phyloP scores from a whole-genome alignment of 2,797 vertebrate genomes.

The Aviceda leuphotes region DNA sequence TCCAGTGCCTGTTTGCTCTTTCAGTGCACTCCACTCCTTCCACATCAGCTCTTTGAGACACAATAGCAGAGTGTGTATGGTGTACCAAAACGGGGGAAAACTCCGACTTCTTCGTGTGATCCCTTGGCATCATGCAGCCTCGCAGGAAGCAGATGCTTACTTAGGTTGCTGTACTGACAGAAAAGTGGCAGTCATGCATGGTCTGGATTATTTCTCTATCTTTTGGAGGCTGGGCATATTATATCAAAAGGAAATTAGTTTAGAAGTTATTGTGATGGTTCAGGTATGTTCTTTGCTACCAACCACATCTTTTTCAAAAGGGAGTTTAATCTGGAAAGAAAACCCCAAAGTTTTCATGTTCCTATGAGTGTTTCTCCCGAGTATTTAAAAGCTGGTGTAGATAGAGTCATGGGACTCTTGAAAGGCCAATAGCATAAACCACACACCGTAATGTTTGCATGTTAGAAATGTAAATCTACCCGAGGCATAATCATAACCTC shows the following conservation, averaged over 20 bases:
- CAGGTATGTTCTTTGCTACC: background rate
- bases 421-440: background rate
- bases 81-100: background rate
- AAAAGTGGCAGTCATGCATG: rapidly evolving
- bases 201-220: background rate
- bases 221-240: background rate
- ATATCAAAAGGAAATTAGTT: background rate
- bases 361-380: background rate
- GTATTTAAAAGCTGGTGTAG: background rate
- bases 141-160: background rate
- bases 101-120: background rate
- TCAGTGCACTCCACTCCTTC: background rate
- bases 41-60: background rate
- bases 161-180: background rate
- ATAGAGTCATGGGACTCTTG: background rate
- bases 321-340: background rate
- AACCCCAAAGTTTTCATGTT: background rate
- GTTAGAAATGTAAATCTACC: background rate
- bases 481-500: background rate
- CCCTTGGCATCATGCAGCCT: background rate
- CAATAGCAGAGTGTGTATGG: background rate
- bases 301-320: background rate
- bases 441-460: rapidly evolving
- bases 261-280: background rate
- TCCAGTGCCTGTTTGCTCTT: background rate